Conservation (phyloP, 2,888 invertebrate genomes). For the Cactoblastis cactorum region DNA sequence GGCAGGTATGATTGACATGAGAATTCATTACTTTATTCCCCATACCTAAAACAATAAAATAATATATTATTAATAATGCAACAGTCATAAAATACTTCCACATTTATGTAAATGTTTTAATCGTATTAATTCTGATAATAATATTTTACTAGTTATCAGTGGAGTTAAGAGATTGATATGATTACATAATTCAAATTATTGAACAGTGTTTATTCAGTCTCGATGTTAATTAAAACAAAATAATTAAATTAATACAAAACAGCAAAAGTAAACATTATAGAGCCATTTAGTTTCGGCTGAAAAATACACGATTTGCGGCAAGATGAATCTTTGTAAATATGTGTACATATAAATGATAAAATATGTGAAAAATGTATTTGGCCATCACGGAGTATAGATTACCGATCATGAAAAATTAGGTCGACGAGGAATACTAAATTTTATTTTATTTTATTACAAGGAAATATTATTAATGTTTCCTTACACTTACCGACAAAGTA, state of each 20-base stretch:
- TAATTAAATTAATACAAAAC: conserved; percentile 6
- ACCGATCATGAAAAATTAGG: not conserved
- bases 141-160: too few species aligned
- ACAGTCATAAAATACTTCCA: too few species aligned
- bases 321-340: not conserved
- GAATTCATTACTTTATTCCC: too few species aligned
- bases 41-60: too few species aligned
- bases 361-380: conserved; percentile 2
- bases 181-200: too few species aligned
- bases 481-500: too few species aligned
- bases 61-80: too few species aligned
- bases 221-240: not conserved
- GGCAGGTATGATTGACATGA: too few species aligned
- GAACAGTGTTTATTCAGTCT: not conserved
- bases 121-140: too few species aligned
- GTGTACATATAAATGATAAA: not conserved
- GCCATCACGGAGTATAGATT: not conserved
- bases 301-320: conserved; percentile 36
- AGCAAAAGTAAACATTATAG: not conserved
- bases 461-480: not conserved
- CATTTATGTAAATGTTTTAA: too few species aligned
- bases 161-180: too few species aligned
- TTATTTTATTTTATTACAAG: not conserved
- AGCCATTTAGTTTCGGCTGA: conserved; percentile 32
- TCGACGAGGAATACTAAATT: too few species aligned